phyloP scores from a whole-genome alignment of 2,888 invertebrate species.

The Alsophila aescularia region DNA sequence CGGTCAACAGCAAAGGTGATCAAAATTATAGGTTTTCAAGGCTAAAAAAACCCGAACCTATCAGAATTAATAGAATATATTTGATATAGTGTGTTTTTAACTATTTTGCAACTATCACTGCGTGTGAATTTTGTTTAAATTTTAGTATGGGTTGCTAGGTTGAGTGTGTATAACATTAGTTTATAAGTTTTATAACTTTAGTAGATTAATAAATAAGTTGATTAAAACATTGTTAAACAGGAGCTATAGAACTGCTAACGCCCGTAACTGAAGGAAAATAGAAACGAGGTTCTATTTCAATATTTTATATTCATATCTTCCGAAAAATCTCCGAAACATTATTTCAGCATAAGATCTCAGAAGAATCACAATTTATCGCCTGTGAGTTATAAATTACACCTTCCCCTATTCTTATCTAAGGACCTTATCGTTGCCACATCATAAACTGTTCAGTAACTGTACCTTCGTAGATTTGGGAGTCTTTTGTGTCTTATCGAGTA shows the following conservation, averaged over 20 bases:
- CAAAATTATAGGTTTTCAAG: too few relatives aligned
- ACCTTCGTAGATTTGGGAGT: conserved; percentile 27
- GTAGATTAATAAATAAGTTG: too few relatives aligned
- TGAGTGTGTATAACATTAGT: too few relatives aligned
- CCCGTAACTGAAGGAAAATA: background rate
- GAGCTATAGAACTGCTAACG: background rate
- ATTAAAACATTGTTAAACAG: too few relatives aligned
- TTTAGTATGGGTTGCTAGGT: too few relatives aligned
- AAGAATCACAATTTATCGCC: conserved; percentile 25
- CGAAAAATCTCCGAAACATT: conserved; percentile 15
- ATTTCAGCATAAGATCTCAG: conserved; percentile 23
- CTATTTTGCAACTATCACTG: too few relatives aligned
- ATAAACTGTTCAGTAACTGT: conserved; percentile 31
- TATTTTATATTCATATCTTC: conserved; percentile 7
- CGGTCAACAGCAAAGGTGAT: too few relatives aligned
- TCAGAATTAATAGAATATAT: too few relatives aligned
- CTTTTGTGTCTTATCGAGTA: conserved; percentile 26
- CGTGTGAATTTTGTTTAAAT: too few relatives aligned
- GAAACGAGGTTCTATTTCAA: background rate
- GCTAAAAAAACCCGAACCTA: too few relatives aligned
- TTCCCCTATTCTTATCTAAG: conserved; percentile 28
- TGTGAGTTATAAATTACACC: conserved; percentile 29
- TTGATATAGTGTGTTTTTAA: too few relatives aligned
- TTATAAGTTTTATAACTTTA: too few relatives aligned
- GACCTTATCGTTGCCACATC: conserved; percentile 32